phyloP scores from a whole-genome alignment of 2,113 vertebrate genomes.

The cattle (Bos taurus) region ARS-UCD2.0 NC_037350.1:37974001-37974500 shows the following conservation, averaged over 20 bases:
- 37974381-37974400: conserved; percentile 91
- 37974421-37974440: conserved; percentile 90
- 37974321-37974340: conserved; percentile 82
- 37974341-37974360: conserved; percentile 82
- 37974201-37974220: conserved; percentile 52
- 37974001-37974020: not conserved
- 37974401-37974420: conserved; percentile 89
- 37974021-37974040: conserved; percentile 8
- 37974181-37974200: conserved; percentile 49
- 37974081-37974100: conserved; percentile 45
- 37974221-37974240: conserved; percentile 19
- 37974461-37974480: conserved; percentile 91
- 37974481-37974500: conserved; percentile 86
- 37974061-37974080: conserved; percentile 46
- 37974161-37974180: conserved; percentile 48
- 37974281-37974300: conserved; percentile 75
- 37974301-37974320: conserved; percentile 74
- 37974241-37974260: conserved; percentile 69
- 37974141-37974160: conserved; percentile 58
- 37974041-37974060: not conserved
- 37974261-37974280: conserved; percentile 57
- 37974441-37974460: conserved; percentile 87
- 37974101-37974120: conserved; percentile 67
- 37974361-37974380: conserved; percentile 76
- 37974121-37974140: conserved; percentile 45